phyloP scores from a whole-genome alignment of 1,140 invertebrate species.

The Drosophila baimaii region DNA sequence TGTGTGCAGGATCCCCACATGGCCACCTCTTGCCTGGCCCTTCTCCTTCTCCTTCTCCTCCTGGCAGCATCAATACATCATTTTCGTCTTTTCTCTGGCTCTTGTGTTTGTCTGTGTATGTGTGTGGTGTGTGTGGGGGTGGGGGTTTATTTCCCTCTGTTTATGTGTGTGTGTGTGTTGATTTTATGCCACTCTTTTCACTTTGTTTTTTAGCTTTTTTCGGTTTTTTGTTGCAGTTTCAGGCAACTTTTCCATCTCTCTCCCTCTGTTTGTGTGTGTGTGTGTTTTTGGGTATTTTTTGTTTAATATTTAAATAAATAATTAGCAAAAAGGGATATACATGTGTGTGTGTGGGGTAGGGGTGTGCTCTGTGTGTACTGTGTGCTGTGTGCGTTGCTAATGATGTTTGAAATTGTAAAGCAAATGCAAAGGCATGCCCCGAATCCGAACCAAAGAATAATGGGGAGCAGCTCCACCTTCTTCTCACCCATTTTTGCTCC shows the following conservation, averaged over 20 bases:
- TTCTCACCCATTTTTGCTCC: no score
- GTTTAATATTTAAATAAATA: conserved; percentile 85
- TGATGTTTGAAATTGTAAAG: conserved; percentile 82
- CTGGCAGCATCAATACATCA: conserved; percentile 75
- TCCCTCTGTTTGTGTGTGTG: conserved; percentile 22
- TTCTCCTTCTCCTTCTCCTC: conserved; percentile 3
- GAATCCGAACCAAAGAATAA: conserved; percentile 56
- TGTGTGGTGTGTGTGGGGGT: conserved; percentile 18
- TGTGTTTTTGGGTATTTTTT: conserved; percentile 74
- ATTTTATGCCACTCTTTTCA: conserved; percentile 69
- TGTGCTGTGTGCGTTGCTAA: conserved; percentile 75
- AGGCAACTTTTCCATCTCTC: conserved; percentile 9
- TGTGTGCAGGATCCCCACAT: conserved; percentile 43
- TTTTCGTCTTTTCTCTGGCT: conserved; percentile 70
- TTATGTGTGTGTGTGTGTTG: conserved; percentile 50
- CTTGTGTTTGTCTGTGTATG: conserved; percentile 11
- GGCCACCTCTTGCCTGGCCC: neutral
- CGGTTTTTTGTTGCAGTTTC: conserved; percentile 64
- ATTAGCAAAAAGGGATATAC: conserved; percentile 83
- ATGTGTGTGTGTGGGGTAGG: conserved; percentile 9
- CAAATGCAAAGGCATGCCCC: conserved; percentile 79
- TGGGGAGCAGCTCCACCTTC: neutral
- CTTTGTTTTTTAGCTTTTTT: conserved; percentile 20
- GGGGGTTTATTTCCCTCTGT: conserved; percentile 1
- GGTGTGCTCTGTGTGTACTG: no score